Evolutionary conservation across 35 echinoderm and acorn worm species (phyloP), one percentile per base, ranked within the genome.

Genomic region (Apostichopus parvimensis): DNA sequence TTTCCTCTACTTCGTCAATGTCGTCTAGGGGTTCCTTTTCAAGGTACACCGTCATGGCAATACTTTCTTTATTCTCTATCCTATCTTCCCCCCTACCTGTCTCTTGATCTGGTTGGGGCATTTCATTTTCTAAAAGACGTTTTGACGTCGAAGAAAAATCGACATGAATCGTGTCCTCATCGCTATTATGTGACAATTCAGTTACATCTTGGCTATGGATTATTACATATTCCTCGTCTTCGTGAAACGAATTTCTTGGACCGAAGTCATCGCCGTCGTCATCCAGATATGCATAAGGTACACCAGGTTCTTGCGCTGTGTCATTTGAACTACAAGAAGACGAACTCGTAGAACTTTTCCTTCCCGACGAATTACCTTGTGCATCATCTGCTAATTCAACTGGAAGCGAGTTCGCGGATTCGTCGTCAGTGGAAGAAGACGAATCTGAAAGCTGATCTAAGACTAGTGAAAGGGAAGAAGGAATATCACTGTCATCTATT

Each of bases 301-400:
- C 86, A 17, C 64, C 86, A 54, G 60, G 86, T 72, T 84, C 81
- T 84, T 88, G 86, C 8, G 86, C 86, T 34, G 86, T 88, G 64
- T 88, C 21, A 72, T 88, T 88, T 66, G 86, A 88, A 64, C 86
- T 88, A 15, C 62, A 88, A 10, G 86, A 72, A 6, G 79, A 82
- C 7, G 86, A 88, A 68, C 86, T 73, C 9, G 85, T 62, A 8
- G 86, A 72, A 55, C 86, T 88, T 53, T 53, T 73, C n/a, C 86
- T 68, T 45, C 86, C 86, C 1, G 86, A 88, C 8, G 57, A 26
- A 45, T 14, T 88, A 54, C 68, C 57, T 17, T 52, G 57, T 34
- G 24, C 15, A 26, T 88, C 21, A 7, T n/a, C 64, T 25, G 21
- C 13, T 22, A 72, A 54, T 34, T 9, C 61, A 55, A 72, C 64